Evolutionary conservation across 2,888 invertebrate species (phyloP).

Genomic region (Syrphus vitripennis): DNA sequence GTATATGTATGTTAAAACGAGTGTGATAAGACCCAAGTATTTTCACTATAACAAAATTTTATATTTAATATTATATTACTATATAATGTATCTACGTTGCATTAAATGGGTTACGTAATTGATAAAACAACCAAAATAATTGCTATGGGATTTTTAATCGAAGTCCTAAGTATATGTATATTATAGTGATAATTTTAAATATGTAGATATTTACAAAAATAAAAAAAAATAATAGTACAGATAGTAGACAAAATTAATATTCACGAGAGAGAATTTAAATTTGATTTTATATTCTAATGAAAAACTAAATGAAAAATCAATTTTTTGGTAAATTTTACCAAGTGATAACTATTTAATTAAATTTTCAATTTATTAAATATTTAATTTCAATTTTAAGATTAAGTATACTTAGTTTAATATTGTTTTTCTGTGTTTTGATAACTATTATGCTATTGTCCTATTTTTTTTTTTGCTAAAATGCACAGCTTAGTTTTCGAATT

Average conservation of each 20-base stretch:
- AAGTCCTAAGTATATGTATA: background rate
- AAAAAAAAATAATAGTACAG: background rate
- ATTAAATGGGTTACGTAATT: slow-evolving; percentile 31
- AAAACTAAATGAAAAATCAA: background rate
- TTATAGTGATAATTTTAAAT: slow-evolving; percentile 23
- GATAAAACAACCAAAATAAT: slow-evolving; percentile 47
- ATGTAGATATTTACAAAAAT: background rate
- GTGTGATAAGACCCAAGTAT: slow-evolving; percentile 20
- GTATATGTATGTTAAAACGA: too few relatives aligned
- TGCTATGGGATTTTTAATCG: slow-evolving; percentile 19
- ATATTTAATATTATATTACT: background rate
- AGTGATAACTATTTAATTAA: background rate
- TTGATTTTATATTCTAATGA: background rate
- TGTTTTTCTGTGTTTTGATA: background rate
- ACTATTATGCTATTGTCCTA: too few relatives aligned
- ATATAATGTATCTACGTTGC: background rate
- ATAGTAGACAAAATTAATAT: background rate
- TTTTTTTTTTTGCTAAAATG: background rate
- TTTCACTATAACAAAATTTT: background rate
- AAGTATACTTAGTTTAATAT: background rate
- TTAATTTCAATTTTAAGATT: background rate
- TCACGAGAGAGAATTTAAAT: background rate
- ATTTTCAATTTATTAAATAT: background rate
- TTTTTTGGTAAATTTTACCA: background rate
- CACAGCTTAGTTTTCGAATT: background rate